A percentile compares a stretch with the other conserved stretches of the same genome.
These are phyloP conservation scores for Myiotriccus ornatus DNA, from an alignment of 2,797 vertebrate species.

Conservation along the genomic window DNA sequence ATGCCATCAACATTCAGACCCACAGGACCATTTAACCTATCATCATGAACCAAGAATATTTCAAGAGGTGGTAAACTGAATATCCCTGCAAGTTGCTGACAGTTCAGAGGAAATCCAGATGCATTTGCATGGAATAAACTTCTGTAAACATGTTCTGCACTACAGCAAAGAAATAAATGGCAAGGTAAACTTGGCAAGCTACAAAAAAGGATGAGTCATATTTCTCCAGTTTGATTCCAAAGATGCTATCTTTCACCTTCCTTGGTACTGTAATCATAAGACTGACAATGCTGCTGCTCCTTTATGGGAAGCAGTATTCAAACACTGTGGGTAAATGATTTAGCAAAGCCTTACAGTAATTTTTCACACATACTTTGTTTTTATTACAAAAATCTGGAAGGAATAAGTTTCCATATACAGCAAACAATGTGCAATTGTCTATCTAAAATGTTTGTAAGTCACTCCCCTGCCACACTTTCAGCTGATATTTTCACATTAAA, in stretches of 20 bases:
- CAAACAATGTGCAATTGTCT: conserved; percentile 17
- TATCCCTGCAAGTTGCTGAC: conserved; percentile 41
- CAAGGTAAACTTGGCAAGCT: conserved; percentile 80
- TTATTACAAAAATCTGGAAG: conserved; percentile 60
- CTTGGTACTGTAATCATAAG: conserved; percentile 61
- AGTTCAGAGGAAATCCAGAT: conserved; percentile 82
- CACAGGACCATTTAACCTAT: neutral
- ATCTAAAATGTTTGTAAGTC: conserved; percentile 32
- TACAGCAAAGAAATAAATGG: conserved; percentile 82
- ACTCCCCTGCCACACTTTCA: neutral
- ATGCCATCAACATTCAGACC: neutral
- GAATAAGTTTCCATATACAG: conserved; percentile 51
- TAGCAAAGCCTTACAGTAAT: conserved; percentile 24
- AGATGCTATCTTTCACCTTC: conserved; percentile 79
- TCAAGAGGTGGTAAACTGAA: neutral
- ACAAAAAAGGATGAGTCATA: conserved; percentile 74
- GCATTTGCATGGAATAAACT: conserved; percentile 63
- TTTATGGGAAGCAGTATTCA: conserved; percentile 75
- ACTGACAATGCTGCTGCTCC: conserved; percentile 71
- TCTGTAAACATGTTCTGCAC: conserved; percentile 76
- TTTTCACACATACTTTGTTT: conserved; percentile 71
- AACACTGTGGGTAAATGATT: conserved; percentile 11
- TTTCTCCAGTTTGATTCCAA: conserved; percentile 77
- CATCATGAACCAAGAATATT: neutral
- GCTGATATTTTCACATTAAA: neutral